Base-by-base conservation (phyloP, 23 tunicate species). In the Phallusia fumigata region DNA sequence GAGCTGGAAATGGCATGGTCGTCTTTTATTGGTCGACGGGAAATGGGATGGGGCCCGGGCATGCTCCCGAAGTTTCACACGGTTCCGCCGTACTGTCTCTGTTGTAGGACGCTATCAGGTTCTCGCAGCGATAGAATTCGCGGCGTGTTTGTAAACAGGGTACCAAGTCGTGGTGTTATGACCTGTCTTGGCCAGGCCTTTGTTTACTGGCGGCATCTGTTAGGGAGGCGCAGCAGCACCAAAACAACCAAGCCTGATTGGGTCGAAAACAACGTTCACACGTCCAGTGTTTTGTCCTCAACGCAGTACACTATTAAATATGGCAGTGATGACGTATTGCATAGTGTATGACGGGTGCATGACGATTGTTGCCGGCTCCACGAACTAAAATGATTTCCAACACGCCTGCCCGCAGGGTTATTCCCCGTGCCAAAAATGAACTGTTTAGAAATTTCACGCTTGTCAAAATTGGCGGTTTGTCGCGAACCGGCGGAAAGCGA, bases 61-160 rank as follows among this genome's bases (percentile, higher is more conserved):
- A 24, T 10, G 69, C 69, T 24, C 28, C 69, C 26, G 16, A 22
- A 58, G 69, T 58, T 58, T 58, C 69, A 58, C 69, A 58, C 69
- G 69, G 28, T 58, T 24, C 16, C 69, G 69, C 28, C 69, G 28
- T 24, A 24, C 69, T 58, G 69, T 58, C 69, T 58, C 69, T 58
- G 69, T 58, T 58, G 69, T 58, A 58, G 69, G 69, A 58, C 69
- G 69, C 69, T 58, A 58, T 58, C 69, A 58, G 69, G 69, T 58
- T 58, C 28, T 21, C 69, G 15, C 28, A 22, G 69, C 69, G 69
- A 58, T 58, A 6, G 69, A 58, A 58, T 58, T 58, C 69, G 69
- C 69, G 28, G 28, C 69, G 69, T 58, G 69, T 58, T 58, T 58
- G 69, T 58, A 58, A 58, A 58, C 69, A 58, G 69, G 69, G 28